Percentiles rank a stretch among this genome's conserved stretches.
phyloP scores from a whole-genome alignment of 2,888 invertebrate genomes.

The Cylindroiulus punctatus region DNA sequence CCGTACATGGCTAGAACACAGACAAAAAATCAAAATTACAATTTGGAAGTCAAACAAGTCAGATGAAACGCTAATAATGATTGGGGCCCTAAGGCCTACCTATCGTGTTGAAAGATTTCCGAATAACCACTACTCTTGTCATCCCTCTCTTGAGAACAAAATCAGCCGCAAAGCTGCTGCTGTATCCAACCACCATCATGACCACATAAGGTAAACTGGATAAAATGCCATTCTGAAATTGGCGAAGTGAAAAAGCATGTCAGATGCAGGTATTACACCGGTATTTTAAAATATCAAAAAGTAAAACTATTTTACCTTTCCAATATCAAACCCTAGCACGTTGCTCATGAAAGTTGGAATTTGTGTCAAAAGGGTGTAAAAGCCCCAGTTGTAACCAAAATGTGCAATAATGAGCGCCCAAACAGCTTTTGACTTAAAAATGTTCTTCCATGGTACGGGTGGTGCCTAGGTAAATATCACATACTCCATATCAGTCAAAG shows the following conservation, averaged over 20 bases:
- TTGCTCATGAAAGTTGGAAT: conserved; percentile 82
- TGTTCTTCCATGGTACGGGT: conserved; percentile 53
- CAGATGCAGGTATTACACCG: background rate
- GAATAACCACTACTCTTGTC: conserved; percentile 44
- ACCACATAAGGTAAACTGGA: conserved; percentile 55
- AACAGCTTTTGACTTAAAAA: conserved; percentile 52
- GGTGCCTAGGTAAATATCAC: conserved; percentile 35
- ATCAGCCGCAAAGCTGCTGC: conserved; percentile 51
- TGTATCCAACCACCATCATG: conserved; percentile 52
- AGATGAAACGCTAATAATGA: background rate
- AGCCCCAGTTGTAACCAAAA: conserved; percentile 81
- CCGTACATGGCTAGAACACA: conserved; percentile 50
- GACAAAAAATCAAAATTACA: background rate
- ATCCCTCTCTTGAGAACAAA: conserved; percentile 44
- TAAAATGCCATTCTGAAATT: conserved; percentile 55
- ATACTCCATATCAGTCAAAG: background rate
- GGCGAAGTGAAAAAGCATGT: too few relatives aligned
- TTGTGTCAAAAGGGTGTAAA: conserved; percentile 84
- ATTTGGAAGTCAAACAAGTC: background rate
- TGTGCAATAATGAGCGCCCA: conserved; percentile 53
- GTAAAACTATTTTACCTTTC: conserved; percentile 69
- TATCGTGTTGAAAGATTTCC: conserved; percentile 51
- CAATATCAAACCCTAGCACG: conserved; percentile 77
- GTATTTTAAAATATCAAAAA: background rate
- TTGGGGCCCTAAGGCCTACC: conserved; percentile 49